Evolutionary conservation across 2,113 vertebrate genomes (phyloP).

Genomic region (Smithornis capensis): DNA sequence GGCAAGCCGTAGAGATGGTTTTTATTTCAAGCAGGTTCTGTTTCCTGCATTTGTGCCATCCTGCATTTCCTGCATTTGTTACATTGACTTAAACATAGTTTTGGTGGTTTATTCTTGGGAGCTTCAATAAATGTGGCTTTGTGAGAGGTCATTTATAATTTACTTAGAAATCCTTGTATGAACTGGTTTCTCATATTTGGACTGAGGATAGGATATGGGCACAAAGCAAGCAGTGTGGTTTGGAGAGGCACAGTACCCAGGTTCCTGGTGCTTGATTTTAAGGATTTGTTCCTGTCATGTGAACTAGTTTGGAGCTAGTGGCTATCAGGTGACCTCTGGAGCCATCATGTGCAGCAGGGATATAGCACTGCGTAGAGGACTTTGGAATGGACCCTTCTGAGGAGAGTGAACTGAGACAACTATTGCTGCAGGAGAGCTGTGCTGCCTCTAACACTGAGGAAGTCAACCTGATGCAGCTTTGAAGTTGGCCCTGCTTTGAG

Average conservation of each 20-base stretch:
- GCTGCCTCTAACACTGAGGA: neutral
- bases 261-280: neutral
- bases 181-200: neutral
- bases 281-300: neutral
- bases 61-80: no score
- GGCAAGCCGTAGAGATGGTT: neutral
- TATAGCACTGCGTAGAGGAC: neutral
- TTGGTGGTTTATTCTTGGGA: conserved; percentile 20
- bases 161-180: neutral
- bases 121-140: neutral
- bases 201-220: neutral
- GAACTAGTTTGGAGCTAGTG: neutral
- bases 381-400: neutral
- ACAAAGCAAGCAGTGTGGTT: neutral
- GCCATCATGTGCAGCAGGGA: neutral
- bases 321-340: neutral
- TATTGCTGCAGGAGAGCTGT: neutral
- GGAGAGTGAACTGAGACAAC: neutral
- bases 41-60: neutral
- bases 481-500: neutral
- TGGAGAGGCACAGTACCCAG: neutral
- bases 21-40: neutral
- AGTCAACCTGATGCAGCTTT: neutral
- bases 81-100: conserved; percentile 12
- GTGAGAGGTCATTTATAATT: neutral